A percentile compares a stretch with the other conserved stretches of the same genome.
Evolutionary conservation across 2,888 invertebrate genomes (phyloP).

Genomic region (Pheosia tremula): DNA sequence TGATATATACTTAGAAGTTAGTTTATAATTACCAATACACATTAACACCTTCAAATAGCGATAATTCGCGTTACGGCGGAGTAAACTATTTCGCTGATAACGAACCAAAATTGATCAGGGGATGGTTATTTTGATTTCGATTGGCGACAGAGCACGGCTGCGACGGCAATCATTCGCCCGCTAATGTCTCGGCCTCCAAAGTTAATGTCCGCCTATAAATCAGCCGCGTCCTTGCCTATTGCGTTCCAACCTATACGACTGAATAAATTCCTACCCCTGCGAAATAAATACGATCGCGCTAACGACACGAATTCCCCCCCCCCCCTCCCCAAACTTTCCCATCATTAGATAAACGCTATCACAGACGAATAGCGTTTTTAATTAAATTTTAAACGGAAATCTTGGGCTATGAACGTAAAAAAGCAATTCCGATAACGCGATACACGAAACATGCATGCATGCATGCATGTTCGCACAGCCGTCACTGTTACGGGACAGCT

Average conservation of each 20-base stretch:
- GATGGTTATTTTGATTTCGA: no score
- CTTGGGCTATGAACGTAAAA: slow-evolving; percentile 51
- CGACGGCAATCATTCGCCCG: slow-evolving; percentile 48
- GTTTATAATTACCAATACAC: no score
- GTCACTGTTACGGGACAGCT: slow-evolving; percentile 20
- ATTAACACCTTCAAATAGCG: no score
- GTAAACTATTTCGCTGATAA: no score
- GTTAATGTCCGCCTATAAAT: slow-evolving; percentile 64
- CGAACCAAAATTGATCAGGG: no score
- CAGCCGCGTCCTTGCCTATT: slow-evolving; percentile 52
- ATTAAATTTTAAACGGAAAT: slow-evolving; percentile 61
- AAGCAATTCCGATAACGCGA: slow-evolving; percentile 52
- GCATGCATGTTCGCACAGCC: slow-evolving; percentile 34
- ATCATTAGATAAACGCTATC: slow-evolving; percentile 42
- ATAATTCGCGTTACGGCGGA: no score
- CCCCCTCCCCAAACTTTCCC: slow-evolving; percentile 31
- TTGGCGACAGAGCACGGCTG: neutral
- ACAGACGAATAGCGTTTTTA: slow-evolving; percentile 49
- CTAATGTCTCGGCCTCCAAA: slow-evolving; percentile 57
- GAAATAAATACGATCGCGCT: slow-evolving; percentile 50
- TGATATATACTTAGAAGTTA: no score
- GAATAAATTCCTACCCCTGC: slow-evolving; percentile 51
- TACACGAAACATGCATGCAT: no score
- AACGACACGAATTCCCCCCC: slow-evolving; percentile 42
- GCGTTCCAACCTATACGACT: slow-evolving; percentile 47